Base-by-base conservation (phyloP, 1,140 invertebrate genomes). In the Hylaeus volcanicus region DNA sequence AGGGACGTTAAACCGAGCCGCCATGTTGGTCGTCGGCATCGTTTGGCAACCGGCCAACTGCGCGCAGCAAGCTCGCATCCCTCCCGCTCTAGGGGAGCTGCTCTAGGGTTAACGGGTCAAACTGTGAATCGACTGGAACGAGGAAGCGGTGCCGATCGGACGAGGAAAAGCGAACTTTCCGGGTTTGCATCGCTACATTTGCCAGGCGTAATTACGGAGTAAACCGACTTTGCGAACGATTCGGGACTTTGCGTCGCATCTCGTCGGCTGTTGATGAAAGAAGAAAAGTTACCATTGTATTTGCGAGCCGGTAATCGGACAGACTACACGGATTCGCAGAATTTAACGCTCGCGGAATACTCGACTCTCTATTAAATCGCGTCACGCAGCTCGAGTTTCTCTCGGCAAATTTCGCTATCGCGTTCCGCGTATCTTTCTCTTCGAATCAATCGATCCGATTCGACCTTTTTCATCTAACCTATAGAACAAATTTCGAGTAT, bases 11-110 rank as follows among this genome's bases (percentile, higher is more conserved):
- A 68, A 64, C 64, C 53, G 53, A 12, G 64, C 14, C 74, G 64
- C 74, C 64, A 68, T 76, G 53, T 39, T 76, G 74, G 51, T 9
- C 53, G 64, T n/a, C 43, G 39, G 15, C 3, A 26, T 26, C 26
- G 26, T 8, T 60, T 76, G 74, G 74, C 43, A 58, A 6, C 55
- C 1, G 64, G 53, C 74, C 74, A 76, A 68, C 53, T 58, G 61
- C 61, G 48, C 14, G 41, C 9, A 58, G 15, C 39, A 39, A 26
- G 26, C 26, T 26, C 26, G 26, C 26, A 26, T 26, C 26, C 26
- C 26, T 26, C 26, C 26, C 26, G 26, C 26, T 26, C 26, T 26
- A 26, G 26, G 26, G 26, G 26, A 26, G 26, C 26, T 26, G 26
- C 26, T 26, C 26, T 26, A 26, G 14, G 45, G 43, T 51, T 63